Evolutionary conservation across 2,888 invertebrate species (phyloP), one percentile per base, ranked within the genome.

Genomic region (Protodeltote pygarga): DNA sequence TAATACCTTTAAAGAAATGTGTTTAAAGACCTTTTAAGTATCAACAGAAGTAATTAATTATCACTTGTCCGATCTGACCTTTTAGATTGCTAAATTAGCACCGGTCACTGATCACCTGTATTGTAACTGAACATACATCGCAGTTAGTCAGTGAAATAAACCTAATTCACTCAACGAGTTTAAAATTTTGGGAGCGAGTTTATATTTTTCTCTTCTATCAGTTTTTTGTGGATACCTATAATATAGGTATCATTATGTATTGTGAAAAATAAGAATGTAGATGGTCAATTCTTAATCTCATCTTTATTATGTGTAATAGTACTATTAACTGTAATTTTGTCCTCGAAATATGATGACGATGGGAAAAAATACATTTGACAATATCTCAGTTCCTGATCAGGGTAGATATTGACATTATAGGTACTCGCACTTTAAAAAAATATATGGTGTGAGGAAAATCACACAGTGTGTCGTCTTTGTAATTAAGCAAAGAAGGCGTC

Each of bases 401-500:
- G n/a, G n/a, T n/a, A n/a, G n/a, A n/a, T n/a, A n/a, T n/a, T n/a
- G n/a, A n/a, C n/a, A n/a, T n/a, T n/a, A n/a, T n/a, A n/a, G 24
- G 39, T 31, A 34, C 40, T 32, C 20, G 14, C 44, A 39, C 52
- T 45, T 46, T 50, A 37, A 59, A 55, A 53, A 49, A 29, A 61
- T 48, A 51, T 63, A 65, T 62, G 48, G 45, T 33, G 65, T 61
- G 48, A 63, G 68, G 67, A 73, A 79, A 75, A 76, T 79, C 72
- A 77, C 75, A 75, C 73, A 76, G 75, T 81, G 75, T 82, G 82
- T 83, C 82, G 77, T 81, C 79, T 73, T 76, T 75, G 86, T 89
- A 90, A 89, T 90, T 90, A 90, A 89, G 84, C 78, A 79, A 84
- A 87, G 85, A 85, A 88, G 87, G 87, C 87, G 86, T 79, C 81